Conservation (phyloP, 2,888 invertebrate genomes). For the Eupithecia dodoneata region DNA sequence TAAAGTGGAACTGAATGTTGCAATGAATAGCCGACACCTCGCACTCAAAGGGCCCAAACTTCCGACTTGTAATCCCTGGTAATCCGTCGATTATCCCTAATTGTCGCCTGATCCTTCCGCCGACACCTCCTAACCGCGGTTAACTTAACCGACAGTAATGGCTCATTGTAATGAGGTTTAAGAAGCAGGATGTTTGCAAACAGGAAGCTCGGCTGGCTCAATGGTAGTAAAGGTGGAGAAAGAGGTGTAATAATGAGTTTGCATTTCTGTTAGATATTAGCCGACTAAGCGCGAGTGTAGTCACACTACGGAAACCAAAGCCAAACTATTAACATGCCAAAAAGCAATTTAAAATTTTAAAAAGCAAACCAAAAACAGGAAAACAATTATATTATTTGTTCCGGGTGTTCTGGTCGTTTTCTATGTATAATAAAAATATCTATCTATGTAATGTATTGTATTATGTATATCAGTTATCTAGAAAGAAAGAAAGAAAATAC, state of each 20-base stretch:
- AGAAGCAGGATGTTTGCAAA: constrained; percentile 42
- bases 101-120: constrained; percentile 28
- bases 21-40: background rate
- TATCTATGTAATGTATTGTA: no score
- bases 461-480: no score
- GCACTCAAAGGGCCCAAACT: constrained; percentile 8
- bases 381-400: no score
- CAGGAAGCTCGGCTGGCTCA: constrained; percentile 30
- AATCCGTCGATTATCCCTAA: constrained; percentile 28
- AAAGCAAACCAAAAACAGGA: no score
- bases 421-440: no score
- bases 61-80: constrained; percentile 13
- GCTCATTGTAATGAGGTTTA: constrained; percentile 1
- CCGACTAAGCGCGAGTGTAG: background rate
- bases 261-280: background rate
- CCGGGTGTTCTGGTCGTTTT: no score
- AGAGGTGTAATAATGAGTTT: background rate
- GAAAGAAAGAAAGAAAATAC: no score
- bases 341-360: no score
- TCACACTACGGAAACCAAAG: no score
- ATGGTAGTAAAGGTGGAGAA: background rate
- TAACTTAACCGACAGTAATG: constrained; percentile 14
- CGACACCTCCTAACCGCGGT: constrained; percentile 15
- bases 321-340: no score
- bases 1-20: background rate